phyloP scores from a whole-genome alignment of 2,797 vertebrate species.

The Cynopterus sphinx region DNA sequence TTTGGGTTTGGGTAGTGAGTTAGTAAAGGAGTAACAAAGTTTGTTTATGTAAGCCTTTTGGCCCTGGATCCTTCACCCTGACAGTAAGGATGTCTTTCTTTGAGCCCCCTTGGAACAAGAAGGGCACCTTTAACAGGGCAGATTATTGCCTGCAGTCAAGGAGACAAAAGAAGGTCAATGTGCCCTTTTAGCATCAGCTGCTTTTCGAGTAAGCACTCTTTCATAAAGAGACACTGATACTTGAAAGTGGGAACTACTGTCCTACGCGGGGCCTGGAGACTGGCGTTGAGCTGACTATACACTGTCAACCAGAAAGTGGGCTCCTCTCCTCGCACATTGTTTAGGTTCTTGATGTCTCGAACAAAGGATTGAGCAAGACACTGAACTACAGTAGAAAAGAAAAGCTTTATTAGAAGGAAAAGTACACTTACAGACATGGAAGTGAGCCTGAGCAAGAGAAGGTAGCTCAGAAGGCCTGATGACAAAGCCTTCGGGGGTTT shows the following conservation, averaged over 20 bases:
- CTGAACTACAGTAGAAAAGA: too few species aligned
- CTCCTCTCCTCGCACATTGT: too few species aligned
- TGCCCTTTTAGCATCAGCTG: neutral
- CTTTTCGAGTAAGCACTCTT: neutral
- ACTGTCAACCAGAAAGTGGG: too few species aligned
- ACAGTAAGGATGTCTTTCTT: neutral
- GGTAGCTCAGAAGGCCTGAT: too few species aligned
- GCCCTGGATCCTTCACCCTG: neutral
- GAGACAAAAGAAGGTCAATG: neutral
- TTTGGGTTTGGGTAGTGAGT: too few species aligned
- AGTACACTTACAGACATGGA: too few species aligned
- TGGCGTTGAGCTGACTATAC: neutral
- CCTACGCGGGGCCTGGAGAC: neutral
- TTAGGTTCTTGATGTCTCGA: too few species aligned
- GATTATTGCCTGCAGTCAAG: neutral
- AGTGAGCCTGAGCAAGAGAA: too few species aligned
- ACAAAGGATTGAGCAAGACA: too few species aligned
- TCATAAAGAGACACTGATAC: neutral
- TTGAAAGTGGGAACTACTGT: neutral
- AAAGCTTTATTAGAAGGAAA: too few species aligned
- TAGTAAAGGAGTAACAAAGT: neutral
- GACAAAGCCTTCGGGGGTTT: too few species aligned
- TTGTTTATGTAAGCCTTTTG: neutral
- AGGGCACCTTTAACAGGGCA: neutral
- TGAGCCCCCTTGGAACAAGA: neutral